Base-by-base conservation (phyloP, 2,888 invertebrate genomes). In the Coenonympha arcania region DNA sequence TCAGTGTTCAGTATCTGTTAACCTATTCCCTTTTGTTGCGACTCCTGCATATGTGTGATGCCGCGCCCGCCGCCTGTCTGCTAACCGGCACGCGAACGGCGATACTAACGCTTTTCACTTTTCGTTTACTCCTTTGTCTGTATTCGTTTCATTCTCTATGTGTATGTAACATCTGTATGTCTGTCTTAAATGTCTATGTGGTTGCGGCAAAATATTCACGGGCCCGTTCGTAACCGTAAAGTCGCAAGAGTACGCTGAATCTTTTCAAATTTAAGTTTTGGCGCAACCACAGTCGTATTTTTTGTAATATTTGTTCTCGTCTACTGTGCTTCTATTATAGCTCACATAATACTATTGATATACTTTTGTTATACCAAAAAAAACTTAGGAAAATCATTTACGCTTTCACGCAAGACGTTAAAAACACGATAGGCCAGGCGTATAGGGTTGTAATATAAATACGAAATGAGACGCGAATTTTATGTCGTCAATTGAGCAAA, bases 91-190 rank as follows among this genome's bases (percentile, higher is more conserved):
- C 74, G 80, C 82, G 79, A 76, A 71, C 69, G 78, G 79, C 75
- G 72, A 78, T 76, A 77, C 77, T 76, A 68, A 73, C 63, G 85
- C 84, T 87, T 86, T 83, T 85, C 75, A 76, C 71, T 83, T 84
- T 81, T 79, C 66, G 79, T 87, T 86, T 65, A 76, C 75, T 84
- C 86, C 86, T 85, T 74, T 87, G 84, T 85, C 78, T 82, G 83
- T 85, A 84, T 85, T 79, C 79, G 87, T 87, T 85, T 84, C 81
- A 83, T 84, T 88, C 80, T 87, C 85, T 87, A 87, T 87, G 87
- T 87, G 86, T 87, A 86, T 87, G 88, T 88, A 84, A 87, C 83
- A 84, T 81, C 78, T 86, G 86, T 87, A 87, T 85, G 81, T 89
- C 83, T 83, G 84, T 84, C 84, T 80, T 85, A 77, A 77, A 81